phyloP scores from a whole-genome alignment of 2,797 vertebrate genomes.

The Oryzias sinensis region DNA sequence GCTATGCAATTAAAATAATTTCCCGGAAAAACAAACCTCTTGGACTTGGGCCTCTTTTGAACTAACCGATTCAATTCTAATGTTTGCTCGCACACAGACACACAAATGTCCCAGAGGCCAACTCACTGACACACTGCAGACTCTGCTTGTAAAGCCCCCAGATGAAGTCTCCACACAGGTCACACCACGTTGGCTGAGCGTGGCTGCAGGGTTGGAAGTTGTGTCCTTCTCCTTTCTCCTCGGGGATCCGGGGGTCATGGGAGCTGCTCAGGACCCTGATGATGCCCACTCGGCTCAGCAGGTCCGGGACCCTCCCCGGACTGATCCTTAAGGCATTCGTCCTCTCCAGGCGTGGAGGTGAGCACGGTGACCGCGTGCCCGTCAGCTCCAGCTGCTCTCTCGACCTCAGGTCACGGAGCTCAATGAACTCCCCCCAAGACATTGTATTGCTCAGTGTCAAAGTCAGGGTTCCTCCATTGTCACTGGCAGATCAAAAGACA shows the following conservation, averaged over 20 bases:
- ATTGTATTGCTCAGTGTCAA: slow-evolving; percentile 70
- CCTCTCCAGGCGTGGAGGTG: slow-evolving; percentile 81
- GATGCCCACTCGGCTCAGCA: slow-evolving; percentile 68
- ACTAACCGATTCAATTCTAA: too few relatives aligned
- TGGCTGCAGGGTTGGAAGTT: slow-evolving; percentile 89
- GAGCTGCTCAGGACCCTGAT: slow-evolving; percentile 71
- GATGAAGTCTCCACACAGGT: slow-evolving; percentile 96
- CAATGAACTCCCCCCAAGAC: slow-evolving; percentile 84
- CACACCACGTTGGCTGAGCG: slow-evolving; percentile 92
- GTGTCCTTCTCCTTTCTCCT: slow-evolving; percentile 84
- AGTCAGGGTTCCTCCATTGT: slow-evolving; percentile 21
- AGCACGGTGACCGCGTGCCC: slow-evolving; percentile 39
- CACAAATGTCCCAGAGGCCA: slow-evolving; percentile 1
- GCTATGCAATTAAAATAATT: too few relatives aligned
- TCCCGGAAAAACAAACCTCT: too few relatives aligned
- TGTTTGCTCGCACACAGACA: background rate
- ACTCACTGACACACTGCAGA: slow-evolving; percentile 94
- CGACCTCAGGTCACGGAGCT: slow-evolving; percentile 82
- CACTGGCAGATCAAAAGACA: slow-evolving; percentile 30
- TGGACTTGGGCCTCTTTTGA: too few relatives aligned
- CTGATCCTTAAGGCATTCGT: slow-evolving; percentile 79
- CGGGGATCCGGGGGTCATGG: slow-evolving; percentile 63
- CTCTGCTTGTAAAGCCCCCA: slow-evolving; percentile 96
- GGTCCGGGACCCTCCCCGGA: slow-evolving; percentile 77
- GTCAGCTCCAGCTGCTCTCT: slow-evolving; percentile 70